phyloP scores from a whole-genome alignment of 2,113 vertebrate species.

The Saguinus midas region DNA sequence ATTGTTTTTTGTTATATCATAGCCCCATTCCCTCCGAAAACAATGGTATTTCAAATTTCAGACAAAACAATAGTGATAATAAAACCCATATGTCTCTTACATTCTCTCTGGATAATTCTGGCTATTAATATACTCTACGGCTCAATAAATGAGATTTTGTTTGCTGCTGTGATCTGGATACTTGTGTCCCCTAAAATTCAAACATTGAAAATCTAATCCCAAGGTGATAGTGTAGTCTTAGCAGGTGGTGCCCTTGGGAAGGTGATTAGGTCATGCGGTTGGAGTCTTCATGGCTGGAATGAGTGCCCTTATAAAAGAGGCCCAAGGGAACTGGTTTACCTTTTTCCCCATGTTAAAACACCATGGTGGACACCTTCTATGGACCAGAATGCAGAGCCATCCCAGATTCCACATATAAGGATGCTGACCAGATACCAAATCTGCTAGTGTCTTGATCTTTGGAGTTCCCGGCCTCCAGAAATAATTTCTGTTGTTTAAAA shows the following conservation, averaged over 20 bases:
- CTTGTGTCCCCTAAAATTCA: not conserved
- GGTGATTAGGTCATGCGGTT: not conserved
- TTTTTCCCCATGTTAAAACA: not conserved
- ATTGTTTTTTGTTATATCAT: not conserved
- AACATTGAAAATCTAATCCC: not conserved
- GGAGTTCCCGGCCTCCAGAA: not conserved
- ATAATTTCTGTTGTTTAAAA: not conserved
- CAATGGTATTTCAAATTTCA: conserved; percentile 18
- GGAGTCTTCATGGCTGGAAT: not conserved
- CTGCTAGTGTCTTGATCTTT: too few species aligned
- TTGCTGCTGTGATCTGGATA: not conserved
- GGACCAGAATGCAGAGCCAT: not conserved
- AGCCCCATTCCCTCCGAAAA: not conserved
- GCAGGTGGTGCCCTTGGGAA: not conserved
- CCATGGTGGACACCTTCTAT: not conserved
- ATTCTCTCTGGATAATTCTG: conserved; percentile 32
- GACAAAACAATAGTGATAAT: not conserved
- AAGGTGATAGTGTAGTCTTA: too few species aligned
- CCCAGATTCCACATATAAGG: not conserved
- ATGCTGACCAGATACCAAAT: not conserved
- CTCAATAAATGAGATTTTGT: not conserved
- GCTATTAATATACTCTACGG: not conserved
- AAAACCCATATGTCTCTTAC: conserved; percentile 41
- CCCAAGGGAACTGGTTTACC: not conserved
- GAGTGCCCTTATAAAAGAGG: not conserved